Evolutionary conservation across 2,113 vertebrate genomes (phyloP).

Genomic region (Poecile atricapillus): DNA sequence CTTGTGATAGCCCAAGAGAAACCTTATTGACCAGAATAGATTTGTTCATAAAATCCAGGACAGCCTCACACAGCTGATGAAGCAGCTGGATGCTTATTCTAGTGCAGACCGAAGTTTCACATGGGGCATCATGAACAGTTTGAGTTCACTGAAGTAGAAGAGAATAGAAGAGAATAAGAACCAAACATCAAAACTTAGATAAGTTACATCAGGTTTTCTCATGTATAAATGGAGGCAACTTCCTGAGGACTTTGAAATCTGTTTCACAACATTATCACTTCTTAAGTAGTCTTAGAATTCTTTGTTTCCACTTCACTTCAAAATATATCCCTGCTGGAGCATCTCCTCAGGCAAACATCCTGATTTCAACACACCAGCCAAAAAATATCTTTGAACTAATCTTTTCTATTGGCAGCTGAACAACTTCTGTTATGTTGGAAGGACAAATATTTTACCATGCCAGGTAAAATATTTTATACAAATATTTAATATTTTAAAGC

Average conservation of each 20-base stretch:
- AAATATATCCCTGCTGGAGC: background rate
- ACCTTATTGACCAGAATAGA: slow-evolving; percentile 36
- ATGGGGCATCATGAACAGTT: background rate
- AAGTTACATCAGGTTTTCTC: background rate
- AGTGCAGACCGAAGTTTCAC: background rate
- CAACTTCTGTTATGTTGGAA: background rate
- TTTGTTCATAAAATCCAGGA: slow-evolving; percentile 46
- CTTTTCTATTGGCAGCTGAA: background rate
- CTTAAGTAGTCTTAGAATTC: background rate
- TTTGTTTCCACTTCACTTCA: background rate
- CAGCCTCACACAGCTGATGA: slow-evolving; percentile 43
- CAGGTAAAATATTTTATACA: background rate
- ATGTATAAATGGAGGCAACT: background rate
- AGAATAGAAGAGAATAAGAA: background rate
- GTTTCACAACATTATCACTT: background rate
- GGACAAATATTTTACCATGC: background rate
- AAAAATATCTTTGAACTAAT: background rate
- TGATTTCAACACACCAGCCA: background rate
- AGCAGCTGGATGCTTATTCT: slow-evolving; percentile 40
- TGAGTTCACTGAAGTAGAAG: background rate
- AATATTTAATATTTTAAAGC: too few species aligned
- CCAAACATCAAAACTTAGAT: background rate
- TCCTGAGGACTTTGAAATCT: background rate
- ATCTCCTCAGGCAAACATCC: background rate
- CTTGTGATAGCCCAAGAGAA: slow-evolving; percentile 45